These are phyloP conservation scores for Aselliscus stoliczkanus DNA, from an alignment of 2,797 vertebrate species.

Conservation along the genomic window DNA sequence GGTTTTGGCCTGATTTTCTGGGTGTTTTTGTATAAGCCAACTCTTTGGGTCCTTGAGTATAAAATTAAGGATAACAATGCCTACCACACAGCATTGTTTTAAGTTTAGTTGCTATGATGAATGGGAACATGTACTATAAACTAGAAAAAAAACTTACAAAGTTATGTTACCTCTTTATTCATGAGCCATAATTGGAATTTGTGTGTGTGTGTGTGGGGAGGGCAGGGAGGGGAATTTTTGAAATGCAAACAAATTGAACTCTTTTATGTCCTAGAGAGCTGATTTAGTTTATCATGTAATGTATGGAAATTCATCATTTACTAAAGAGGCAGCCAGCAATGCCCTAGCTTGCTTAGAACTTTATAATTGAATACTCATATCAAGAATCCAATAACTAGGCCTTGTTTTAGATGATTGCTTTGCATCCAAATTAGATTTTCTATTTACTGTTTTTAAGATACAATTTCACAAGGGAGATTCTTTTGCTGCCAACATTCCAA, in stretches of 20 bases:
- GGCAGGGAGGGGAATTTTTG: neutral
- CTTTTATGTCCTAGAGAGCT: neutral
- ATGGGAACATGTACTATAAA: neutral
- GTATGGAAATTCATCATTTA: neutral
- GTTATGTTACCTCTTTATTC: conserved; percentile 7
- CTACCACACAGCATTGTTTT: neutral
- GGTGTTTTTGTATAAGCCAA: neutral
- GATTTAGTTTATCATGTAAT: neutral
- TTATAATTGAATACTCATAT: neutral
- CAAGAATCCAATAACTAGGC: neutral
- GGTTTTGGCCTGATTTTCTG: conserved; percentile 13
- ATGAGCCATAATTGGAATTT: neutral
- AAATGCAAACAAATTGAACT: neutral
- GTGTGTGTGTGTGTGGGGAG: neutral
- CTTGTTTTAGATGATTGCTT: neutral
- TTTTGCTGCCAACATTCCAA: neutral
- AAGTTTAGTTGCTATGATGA: neutral
- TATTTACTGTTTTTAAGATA: neutral
- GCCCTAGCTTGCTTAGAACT: neutral
- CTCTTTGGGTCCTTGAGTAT: neutral
- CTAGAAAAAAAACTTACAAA: neutral
- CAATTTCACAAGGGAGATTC: neutral
- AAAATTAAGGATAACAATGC: conserved; percentile 30
- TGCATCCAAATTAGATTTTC: neutral
- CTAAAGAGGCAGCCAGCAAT: neutral